A percentile compares a stretch with the other conserved stretches of the same genome.
Evolutionary conservation across 2,113 vertebrate species (phyloP).

Genomic region (Tor tambroides): DNA sequence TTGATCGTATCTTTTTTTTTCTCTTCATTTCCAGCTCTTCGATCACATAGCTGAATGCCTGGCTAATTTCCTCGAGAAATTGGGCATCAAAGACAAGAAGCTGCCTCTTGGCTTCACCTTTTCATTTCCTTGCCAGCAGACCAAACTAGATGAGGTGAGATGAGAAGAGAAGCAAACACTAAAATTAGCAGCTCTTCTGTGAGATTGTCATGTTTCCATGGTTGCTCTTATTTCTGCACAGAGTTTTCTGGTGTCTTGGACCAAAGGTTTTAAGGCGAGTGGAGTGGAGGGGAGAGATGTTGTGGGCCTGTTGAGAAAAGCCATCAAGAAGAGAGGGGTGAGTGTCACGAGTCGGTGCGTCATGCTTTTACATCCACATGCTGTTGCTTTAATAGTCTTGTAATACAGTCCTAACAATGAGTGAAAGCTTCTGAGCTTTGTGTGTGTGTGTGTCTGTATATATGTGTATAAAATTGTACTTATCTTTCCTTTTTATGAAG

Average conservation of each 20-base stretch:
- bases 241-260: slow-evolving; percentile 91
- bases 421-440: too few relatives aligned
- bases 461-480: too few relatives aligned
- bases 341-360: not conserved
- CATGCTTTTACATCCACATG: not conserved
- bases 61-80: slow-evolving; percentile 90
- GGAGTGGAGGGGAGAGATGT: slow-evolving; percentile 93
- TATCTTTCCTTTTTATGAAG: too few relatives aligned
- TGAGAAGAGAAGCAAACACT: too few relatives aligned
- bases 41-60: slow-evolving; percentile 93
- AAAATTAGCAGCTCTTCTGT: not conserved
- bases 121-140: slow-evolving; percentile 93
- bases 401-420: too few relatives aligned
- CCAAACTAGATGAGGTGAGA: slow-evolving; percentile 93
- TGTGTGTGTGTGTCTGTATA: too few relatives aligned
- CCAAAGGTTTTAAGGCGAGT: slow-evolving; percentile 90
- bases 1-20: slow-evolving; percentile 10
- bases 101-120: slow-evolving; percentile 96
- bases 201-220: not conserved
- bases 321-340: slow-evolving; percentile 92
- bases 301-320: slow-evolving; percentile 83
- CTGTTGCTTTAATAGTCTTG: too few relatives aligned
- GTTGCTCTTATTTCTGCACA: slow-evolving; percentile 59
- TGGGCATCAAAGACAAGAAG: slow-evolving; percentile 92
- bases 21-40: slow-evolving; percentile 81